These are phyloP conservation scores for Tyrophagus putrescentiae DNA, from an alignment of 1,140 invertebrate species.

Conservation along the genomic window DNA sequence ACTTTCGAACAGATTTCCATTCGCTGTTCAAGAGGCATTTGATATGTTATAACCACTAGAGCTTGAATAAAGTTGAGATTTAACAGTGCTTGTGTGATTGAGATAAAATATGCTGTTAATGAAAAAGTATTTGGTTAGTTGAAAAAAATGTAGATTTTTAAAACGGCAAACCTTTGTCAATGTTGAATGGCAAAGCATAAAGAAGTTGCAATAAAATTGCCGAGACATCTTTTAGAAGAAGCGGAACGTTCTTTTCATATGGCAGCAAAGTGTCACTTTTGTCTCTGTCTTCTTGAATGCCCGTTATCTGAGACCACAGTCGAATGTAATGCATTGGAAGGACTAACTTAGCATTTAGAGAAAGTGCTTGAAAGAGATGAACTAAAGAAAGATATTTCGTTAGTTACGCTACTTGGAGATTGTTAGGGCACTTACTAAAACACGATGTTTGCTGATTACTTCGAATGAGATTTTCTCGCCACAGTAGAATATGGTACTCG, in stretches of 20 bases:
- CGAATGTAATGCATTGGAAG: slow-evolving; percentile 35
- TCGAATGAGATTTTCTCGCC: slow-evolving; percentile 40
- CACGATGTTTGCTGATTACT: slow-evolving; percentile 42
- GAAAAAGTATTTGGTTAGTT: slow-evolving; percentile 4
- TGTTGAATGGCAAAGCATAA: slow-evolving; percentile 59
- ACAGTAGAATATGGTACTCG: slow-evolving; percentile 63
- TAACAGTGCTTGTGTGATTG: slow-evolving; percentile 67
- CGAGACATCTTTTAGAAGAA: slow-evolving; percentile 64
- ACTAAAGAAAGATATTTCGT: slow-evolving; percentile 37
- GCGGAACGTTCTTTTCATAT: slow-evolving; percentile 52
- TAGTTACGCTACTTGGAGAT: not conserved
- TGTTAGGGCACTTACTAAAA: slow-evolving; percentile 46
- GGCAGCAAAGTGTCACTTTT: slow-evolving; percentile 25
- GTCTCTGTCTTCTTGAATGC: slow-evolving; percentile 27
- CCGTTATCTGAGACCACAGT: slow-evolving; percentile 36
- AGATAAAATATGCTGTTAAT: slow-evolving; percentile 58
- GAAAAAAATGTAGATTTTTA: slow-evolving; percentile 9
- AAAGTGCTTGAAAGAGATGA: slow-evolving; percentile 69
- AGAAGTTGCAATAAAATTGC: slow-evolving; percentile 71
- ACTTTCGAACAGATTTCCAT: slow-evolving; percentile 33
- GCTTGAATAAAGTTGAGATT: slow-evolving; percentile 78
- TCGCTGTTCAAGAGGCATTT: slow-evolving; percentile 41
- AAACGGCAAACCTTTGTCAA: slow-evolving; percentile 58
- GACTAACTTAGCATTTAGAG: slow-evolving; percentile 56
- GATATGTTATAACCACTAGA: slow-evolving; percentile 51